These are phyloP conservation scores for Poicephalus meyeri DNA, from an alignment of 2,113 vertebrate genomes.

Conservation along the genomic window DNA sequence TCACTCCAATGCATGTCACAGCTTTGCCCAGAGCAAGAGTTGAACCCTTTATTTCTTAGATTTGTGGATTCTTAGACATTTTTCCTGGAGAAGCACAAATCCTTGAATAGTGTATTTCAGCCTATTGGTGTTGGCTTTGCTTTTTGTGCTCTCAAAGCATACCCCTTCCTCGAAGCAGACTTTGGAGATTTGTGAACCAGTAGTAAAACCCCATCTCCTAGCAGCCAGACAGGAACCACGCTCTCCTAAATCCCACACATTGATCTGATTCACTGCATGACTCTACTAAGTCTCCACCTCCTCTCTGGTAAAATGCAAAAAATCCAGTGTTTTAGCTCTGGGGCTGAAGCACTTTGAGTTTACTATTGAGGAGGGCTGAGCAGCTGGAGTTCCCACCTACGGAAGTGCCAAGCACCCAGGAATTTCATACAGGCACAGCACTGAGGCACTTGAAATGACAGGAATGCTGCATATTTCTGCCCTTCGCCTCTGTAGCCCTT, in stretches of 20 bases:
- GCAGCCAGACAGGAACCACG: neutral
- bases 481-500: neutral
- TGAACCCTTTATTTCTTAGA: neutral
- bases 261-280: neutral
- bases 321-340: neutral
- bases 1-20: neutral
- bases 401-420: neutral
- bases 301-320: neutral
- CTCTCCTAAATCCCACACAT: neutral
- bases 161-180: neutral
- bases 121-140: neutral
- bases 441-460: neutral
- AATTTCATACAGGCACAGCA: neutral
- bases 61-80: neutral
- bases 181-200: neutral
- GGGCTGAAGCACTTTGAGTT: neutral
- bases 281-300: neutral
- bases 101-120: neutral
- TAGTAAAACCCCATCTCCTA: neutral
- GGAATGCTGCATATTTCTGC: constrained; percentile 16
- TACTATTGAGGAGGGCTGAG: neutral
- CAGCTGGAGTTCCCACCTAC: neutral
- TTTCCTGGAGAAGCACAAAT: neutral
- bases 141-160: neutral
- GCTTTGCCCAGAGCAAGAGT: neutral